phyloP scores from a whole-genome alignment of 53 echinoderm and acorn worm genomes.

The Stichopus horrens region DNA sequence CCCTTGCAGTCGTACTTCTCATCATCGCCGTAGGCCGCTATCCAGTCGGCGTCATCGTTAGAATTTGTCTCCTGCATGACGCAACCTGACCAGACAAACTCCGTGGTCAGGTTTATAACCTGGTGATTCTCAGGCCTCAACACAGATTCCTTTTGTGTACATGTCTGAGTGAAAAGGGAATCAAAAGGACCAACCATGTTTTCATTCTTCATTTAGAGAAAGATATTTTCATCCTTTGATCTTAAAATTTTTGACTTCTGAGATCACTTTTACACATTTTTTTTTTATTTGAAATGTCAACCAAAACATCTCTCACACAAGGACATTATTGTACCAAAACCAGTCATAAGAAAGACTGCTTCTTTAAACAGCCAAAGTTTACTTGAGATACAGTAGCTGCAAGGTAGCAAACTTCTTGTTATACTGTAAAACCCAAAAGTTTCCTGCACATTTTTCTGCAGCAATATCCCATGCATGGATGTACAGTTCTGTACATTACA shows the following conservation, averaged over 20 bases:
- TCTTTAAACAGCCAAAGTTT: no score
- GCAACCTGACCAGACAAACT: slow-evolving; percentile 88
- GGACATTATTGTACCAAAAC: no score
- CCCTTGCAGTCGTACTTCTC: slow-evolving; percentile 73
- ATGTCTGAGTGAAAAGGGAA: slow-evolving; percentile 53
- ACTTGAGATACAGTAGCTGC: no score
- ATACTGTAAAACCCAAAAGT: background rate
- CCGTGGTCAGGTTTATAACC: slow-evolving; percentile 83
- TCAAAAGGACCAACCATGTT: background rate
- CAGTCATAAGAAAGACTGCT: no score
- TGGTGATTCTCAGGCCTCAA: slow-evolving; percentile 83
- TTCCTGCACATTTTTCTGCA: background rate
- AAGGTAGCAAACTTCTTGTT: background rate
- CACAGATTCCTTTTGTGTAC: slow-evolving; percentile 77
- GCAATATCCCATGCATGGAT: background rate
- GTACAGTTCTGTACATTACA: no score
- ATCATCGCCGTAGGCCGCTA: slow-evolving; percentile 30
- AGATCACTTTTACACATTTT: background rate
- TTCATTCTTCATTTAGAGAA: background rate
- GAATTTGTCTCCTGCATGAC: slow-evolving; percentile 33
- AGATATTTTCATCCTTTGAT: background rate
- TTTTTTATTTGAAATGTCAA: background rate
- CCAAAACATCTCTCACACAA: background rate
- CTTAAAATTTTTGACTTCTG: background rate
- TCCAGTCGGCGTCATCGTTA: slow-evolving; percentile 9